These are phyloP conservation scores for Microctenopoma steveboyesi DNA, from an alignment of 2,797 vertebrate species.

Conservation along the genomic window DNA sequence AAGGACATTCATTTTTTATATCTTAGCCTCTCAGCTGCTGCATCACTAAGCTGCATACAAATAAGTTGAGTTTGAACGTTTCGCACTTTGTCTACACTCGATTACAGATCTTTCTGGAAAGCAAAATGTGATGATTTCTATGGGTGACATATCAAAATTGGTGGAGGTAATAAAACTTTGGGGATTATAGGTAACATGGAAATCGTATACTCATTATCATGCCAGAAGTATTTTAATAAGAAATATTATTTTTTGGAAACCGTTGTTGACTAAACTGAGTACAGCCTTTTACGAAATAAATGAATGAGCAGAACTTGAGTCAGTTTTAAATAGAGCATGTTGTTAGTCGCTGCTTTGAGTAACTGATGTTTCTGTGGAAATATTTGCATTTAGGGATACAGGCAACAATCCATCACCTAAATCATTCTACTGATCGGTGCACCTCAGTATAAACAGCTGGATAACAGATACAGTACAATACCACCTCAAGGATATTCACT, in stretches of 20 bases:
- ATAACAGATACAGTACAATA: slow-evolving; percentile 43
- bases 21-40: slow-evolving; percentile 34
- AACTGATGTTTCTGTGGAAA: slow-evolving; percentile 54
- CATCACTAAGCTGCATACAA: slow-evolving; percentile 54
- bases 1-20: slow-evolving; percentile 64
- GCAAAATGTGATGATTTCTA: not conserved
- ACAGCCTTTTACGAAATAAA: slow-evolving; percentile 7
- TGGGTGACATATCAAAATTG: not conserved
- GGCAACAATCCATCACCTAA: slow-evolving; percentile 59
- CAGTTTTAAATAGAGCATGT: slow-evolving; percentile 23
- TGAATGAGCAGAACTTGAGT: slow-evolving; percentile 7
- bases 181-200: not conserved
- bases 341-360: slow-evolving; percentile 43
- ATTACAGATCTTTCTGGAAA: slow-evolving; percentile 15
- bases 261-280: not conserved
- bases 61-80: slow-evolving; percentile 27
- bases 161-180: not conserved
- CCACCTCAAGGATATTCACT: slow-evolving; percentile 46
- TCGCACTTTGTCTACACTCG: slow-evolving; percentile 3
- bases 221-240: not conserved
- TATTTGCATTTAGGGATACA: slow-evolving; percentile 57
- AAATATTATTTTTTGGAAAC: not conserved
- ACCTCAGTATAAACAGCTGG: slow-evolving; percentile 59
- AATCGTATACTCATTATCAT: not conserved
- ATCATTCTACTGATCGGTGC: slow-evolving; percentile 58